Conservation (phyloP, 2,113 vertebrate species). For the Lagopus leucura region DNA sequence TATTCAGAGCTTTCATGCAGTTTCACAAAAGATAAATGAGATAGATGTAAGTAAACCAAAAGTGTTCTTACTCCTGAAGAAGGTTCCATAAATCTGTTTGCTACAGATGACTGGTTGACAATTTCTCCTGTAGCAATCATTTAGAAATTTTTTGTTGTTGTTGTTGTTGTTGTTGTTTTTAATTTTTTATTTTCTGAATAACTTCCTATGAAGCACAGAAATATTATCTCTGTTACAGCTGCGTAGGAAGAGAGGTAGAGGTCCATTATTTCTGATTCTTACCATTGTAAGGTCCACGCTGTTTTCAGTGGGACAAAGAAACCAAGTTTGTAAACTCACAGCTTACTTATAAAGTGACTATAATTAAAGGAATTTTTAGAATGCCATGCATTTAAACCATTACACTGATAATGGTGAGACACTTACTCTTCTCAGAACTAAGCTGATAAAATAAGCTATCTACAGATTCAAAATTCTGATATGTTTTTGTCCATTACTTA, state of each 20-base stretch:
- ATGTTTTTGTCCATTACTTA: background rate
- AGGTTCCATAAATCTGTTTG: background rate
- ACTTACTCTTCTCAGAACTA: background rate
- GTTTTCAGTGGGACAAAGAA: background rate
- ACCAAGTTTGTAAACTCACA: background rate
- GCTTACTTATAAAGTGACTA: background rate
- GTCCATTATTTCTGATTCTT: background rate
- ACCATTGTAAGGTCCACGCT: background rate
- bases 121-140: background rate
- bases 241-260: background rate
- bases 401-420: background rate
- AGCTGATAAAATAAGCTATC: background rate
- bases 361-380: background rate
- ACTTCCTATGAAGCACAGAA: background rate
- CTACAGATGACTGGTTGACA: background rate
- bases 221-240: background rate
- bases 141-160: background rate
- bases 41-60: background rate
- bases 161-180: too few relatives aligned
- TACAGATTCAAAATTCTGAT: background rate
- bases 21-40: background rate
- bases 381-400: background rate
- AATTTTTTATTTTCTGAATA: background rate
- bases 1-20: background rate
- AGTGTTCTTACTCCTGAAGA: background rate